Evolutionary conservation across 2,888 invertebrate genomes (phyloP).

Genomic region (Parnassius orleans): DNA sequence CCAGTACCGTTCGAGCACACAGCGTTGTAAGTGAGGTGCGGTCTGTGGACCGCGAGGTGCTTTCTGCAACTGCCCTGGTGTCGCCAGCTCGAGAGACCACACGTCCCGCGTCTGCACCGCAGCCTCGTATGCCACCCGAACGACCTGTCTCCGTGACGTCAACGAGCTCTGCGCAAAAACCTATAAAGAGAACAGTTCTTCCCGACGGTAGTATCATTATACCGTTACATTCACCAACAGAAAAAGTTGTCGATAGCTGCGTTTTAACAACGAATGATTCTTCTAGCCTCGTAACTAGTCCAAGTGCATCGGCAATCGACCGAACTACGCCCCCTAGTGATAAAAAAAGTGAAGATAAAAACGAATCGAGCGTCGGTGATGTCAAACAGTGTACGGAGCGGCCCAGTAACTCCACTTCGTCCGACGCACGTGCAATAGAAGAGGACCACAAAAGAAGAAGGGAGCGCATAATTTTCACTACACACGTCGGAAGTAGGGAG

Average conservation of each 20-base stretch:
- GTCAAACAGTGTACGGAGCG: slow-evolving; percentile 15
- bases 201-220: slow-evolving; percentile 82
- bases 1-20: slow-evolving; percentile 28
- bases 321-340: slow-evolving; percentile 20
- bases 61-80: slow-evolving; percentile 27
- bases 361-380: slow-evolving; percentile 12
- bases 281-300: slow-evolving; percentile 15
- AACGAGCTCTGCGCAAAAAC: slow-evolving; percentile 51
- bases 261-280: slow-evolving; percentile 26
- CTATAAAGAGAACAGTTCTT: slow-evolving; percentile 60
- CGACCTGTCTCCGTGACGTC: slow-evolving; percentile 40
- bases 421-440: slow-evolving; percentile 27
- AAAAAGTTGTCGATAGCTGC: slow-evolving; percentile 40
- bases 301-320: slow-evolving; percentile 18
- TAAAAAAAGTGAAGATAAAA: slow-evolving; percentile 22
- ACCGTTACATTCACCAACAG: slow-evolving; percentile 75
- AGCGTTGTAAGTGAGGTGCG: background rate
- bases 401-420: slow-evolving; percentile 15
- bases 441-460: slow-evolving; percentile 44
- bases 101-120: slow-evolving; percentile 43
- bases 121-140: slow-evolving; percentile 43
- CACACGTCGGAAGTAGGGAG: slow-evolving; percentile 85
- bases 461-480: slow-evolving; percentile 83
- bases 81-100: slow-evolving; percentile 35
- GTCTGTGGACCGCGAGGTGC: slow-evolving; percentile 32